Base-by-base conservation (phyloP, 2,888 invertebrate genomes). In the Phlogophora meticulosa region DNA sequence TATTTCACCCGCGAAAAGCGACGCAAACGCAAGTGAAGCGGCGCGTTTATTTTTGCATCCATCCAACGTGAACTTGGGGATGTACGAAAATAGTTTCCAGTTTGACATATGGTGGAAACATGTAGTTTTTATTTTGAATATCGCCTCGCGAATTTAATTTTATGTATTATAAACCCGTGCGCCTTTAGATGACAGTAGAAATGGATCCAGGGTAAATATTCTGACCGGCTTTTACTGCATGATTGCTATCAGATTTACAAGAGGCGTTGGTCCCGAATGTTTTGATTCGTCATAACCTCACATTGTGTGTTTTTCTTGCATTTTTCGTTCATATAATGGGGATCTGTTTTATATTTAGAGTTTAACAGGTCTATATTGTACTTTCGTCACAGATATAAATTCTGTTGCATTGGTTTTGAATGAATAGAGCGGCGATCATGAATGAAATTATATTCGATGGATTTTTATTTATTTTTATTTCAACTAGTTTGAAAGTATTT, bases 31-130 rank as follows among this genome's bases (percentile, higher is more conserved):
- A 63, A 65, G 72, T 71, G 60, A 76, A 81, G 81, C 78, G 84
- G 78, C 80, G 80, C 82, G 82, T 83, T 82, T 85, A 86, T 89
- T 88, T 76, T 79, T 90, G 86, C 87, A 86, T 84, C 86, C 72
- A 87, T 89, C 90, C 90, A 89, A 89, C 91, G 92, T 93, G 95
- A 95, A 94, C 95, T 94, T 94, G 94, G 91, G 80, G 87, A 84
- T 83, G 91, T 82, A 91, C 93, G 82, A 91, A 95, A 95, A 95
- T 95, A 95, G 94, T 94, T 88, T 77, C 61, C 87, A 91, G 92
- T 95, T 94, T 94, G 95, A 95, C 95, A 95, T 93, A 94, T 90
- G 91, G 90, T 88, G 86, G 92, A 91, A 95, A 91, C 92, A 95
- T 95, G 94, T 95, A 94, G 95, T 91, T 93, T 93, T 93, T 94